Conservation (phyloP, 1,140 invertebrate species). For the Solen grandis region DNA sequence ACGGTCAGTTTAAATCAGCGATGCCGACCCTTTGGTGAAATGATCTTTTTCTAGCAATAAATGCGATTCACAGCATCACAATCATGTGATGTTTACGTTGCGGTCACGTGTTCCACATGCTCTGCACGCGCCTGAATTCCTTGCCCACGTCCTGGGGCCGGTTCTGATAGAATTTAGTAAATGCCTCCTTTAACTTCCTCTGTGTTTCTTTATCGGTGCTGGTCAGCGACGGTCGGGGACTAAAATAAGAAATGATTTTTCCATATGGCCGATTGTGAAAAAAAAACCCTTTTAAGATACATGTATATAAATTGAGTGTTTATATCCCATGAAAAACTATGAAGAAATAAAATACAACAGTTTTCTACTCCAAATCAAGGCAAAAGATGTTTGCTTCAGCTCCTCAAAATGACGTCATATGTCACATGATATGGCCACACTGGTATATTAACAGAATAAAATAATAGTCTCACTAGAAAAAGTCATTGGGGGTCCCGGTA, state of each 20-base stretch:
- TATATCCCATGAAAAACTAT: not conserved
- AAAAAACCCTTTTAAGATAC: too few relatives aligned
- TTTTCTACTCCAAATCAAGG: not conserved
- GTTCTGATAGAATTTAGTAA: slow-evolving; percentile 42
- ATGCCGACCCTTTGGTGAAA: too few relatives aligned
- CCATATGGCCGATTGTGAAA: not conserved
- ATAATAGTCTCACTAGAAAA: too few relatives aligned
- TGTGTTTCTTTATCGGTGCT: slow-evolving; percentile 31
- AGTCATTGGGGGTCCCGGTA: too few relatives aligned
- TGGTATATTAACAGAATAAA: too few relatives aligned
- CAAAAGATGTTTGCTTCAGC: too few relatives aligned
- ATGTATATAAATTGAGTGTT: not conserved
- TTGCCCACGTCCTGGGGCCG: slow-evolving; percentile 40
- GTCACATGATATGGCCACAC: too few relatives aligned
- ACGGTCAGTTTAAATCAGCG: too few relatives aligned
- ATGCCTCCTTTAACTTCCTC: slow-evolving; percentile 46
- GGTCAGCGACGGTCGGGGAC: not conserved
- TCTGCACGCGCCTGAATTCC: slow-evolving; percentile 44
- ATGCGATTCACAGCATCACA: too few relatives aligned
- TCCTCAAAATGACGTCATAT: too few relatives aligned
- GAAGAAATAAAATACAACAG: not conserved
- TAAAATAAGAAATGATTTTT: slow-evolving; percentile 5
- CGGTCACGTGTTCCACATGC: slow-evolving; percentile 50
- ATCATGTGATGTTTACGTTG: too few relatives aligned
- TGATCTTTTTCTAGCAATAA: too few relatives aligned